Percentiles rank a stretch among this genome's conserved stretches.
These are phyloP conservation scores for Heliconius sara DNA, from an alignment of 2,888 invertebrate genomes.

Conservation along the genomic window DNA sequence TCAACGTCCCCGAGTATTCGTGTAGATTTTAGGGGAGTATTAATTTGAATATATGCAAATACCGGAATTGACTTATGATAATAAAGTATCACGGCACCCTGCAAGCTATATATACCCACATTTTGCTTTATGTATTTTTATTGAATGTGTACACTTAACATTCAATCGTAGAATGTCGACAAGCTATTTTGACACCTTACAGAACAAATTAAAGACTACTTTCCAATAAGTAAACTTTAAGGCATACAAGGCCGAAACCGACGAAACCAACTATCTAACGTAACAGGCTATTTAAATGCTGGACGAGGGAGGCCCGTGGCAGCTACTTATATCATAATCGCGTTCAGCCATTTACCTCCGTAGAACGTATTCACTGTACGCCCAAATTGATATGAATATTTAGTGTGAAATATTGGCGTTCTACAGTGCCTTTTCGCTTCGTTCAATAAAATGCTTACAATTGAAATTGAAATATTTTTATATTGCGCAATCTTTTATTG, in stretches of 20 bases:
- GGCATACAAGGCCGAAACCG: slow-evolving; percentile 30
- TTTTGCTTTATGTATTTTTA: slow-evolving; percentile 17
- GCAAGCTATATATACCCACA: neutral
- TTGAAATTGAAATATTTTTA: slow-evolving; percentile 77
- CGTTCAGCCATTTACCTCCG: slow-evolving; percentile 39
- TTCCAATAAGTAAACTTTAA: neutral
- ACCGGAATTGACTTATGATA: slow-evolving; percentile 59
- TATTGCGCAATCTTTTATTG: slow-evolving; percentile 78
- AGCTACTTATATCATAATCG: slow-evolving; percentile 41
- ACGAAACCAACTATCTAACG: slow-evolving; percentile 28
- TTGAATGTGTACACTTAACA: neutral
- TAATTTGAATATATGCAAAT: slow-evolving; percentile 69
- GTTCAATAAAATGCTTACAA: slow-evolving; percentile 75
- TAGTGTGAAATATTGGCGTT: slow-evolving; percentile 60
- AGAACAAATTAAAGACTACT: neutral
- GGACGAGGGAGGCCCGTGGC: slow-evolving; percentile 21
- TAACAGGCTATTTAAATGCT: slow-evolving; percentile 19
- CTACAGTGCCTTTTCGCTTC: slow-evolving; percentile 55
- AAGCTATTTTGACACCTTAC: slow-evolving; percentile 8
- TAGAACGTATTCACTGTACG: slow-evolving; percentile 58
- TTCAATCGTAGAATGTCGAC: neutral
- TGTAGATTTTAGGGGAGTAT: slow-evolving; percentile 58
- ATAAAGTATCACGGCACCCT: slow-evolving; percentile 54
- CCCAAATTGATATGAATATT: slow-evolving; percentile 69
- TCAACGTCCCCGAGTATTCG: slow-evolving; percentile 7